A percentile compares a stretch with the other conserved stretches of the same genome.
Conservation (phyloP, 2,113 vertebrate species). For the Malurus alboscapulatus region DNA sequence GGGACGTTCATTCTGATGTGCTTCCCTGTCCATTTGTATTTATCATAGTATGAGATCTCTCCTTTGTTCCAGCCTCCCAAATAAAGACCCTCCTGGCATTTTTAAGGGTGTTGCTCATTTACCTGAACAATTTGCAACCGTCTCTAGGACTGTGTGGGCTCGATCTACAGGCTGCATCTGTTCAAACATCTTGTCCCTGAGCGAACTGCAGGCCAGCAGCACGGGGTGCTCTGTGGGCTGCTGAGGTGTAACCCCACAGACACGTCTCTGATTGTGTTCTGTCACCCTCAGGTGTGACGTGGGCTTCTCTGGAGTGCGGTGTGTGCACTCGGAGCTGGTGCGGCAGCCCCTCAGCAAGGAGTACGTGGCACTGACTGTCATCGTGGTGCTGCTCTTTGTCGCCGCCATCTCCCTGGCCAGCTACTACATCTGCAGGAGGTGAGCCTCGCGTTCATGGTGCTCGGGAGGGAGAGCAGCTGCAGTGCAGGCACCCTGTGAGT, state of each 20-base stretch:
- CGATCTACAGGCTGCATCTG: not conserved
- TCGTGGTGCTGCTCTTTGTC: constrained; percentile 61
- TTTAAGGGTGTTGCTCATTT: not conserved
- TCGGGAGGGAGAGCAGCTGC: accelerated
- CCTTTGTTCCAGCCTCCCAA: not conserved
- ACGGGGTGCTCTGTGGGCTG: not conserved
- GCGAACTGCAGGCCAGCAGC: not conserved
- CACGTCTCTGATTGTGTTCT: not conserved
- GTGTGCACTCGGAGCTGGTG: constrained; percentile 73
- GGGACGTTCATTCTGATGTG: not conserved
- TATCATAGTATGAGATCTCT: not conserved
- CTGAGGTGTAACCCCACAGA: accelerated
- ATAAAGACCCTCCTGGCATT: not conserved
- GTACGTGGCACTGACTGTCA: constrained; percentile 67
- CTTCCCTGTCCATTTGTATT: not conserved
- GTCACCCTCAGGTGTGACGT: constrained; percentile 62
- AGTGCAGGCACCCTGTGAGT: not conserved
- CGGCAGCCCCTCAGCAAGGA: constrained; percentile 73
- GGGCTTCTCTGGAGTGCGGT: constrained; percentile 72
- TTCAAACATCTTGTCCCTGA: not conserved
- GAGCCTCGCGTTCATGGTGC: not conserved
- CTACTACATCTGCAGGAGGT: constrained; percentile 77
- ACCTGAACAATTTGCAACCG: not conserved
- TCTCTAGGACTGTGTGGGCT: not conserved
- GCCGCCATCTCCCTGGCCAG: not conserved